Evolutionary conservation across 2,113 vertebrate genomes (phyloP), one percentile per base, ranked within the genome.

Genomic region (Megaleporinus macrocephalus): DNA sequence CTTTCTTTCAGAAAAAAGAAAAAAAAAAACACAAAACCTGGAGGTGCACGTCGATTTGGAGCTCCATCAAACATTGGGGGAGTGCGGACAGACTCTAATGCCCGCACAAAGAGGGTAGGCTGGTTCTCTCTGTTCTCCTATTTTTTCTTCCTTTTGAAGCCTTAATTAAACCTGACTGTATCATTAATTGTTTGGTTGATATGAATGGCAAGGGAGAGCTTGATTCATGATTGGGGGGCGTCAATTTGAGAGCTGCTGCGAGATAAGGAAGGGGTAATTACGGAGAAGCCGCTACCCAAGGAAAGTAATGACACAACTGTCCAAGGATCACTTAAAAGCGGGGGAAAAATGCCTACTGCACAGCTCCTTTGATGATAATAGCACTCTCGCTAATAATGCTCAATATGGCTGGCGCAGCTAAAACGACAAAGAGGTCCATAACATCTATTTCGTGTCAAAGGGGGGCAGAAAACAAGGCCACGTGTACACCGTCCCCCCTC

Each of bases 241-340:
- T 79, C 71, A 83, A 84, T 88, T 89, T 89, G 89, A 89, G 89
- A 84, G 88, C 85, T 90, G 87, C 87, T 73, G 80, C 89, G 88
- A 85, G 90, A 90, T 90, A 90, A 90, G 85, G 84, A 83, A 87
- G 87, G 89, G 86, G 88, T 90, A 91, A 93, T 92, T 91, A 93
- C 24, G 27, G 26, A 68, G 24, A 75, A 82, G 68, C 55, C 79
- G 78, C 77, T 82, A 80, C 84, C 81, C 79, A 76, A 88, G 81
- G 83, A 87, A 89, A 89, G 90, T 88, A 90, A 90, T 89, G 89
- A 89, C 87, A 85, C 89, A 89, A 87, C 77, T 86, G 89, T 89
- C 89, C 84, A 33, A 76, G 78, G 88, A 89, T 86, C 85, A 81
- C 86, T 89, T 89, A 83, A 85, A 80, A 85, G 69, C 82, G 81